phyloP scores from a whole-genome alignment of 2,797 vertebrate genomes.

The Erethizon dorsatum region DNA sequence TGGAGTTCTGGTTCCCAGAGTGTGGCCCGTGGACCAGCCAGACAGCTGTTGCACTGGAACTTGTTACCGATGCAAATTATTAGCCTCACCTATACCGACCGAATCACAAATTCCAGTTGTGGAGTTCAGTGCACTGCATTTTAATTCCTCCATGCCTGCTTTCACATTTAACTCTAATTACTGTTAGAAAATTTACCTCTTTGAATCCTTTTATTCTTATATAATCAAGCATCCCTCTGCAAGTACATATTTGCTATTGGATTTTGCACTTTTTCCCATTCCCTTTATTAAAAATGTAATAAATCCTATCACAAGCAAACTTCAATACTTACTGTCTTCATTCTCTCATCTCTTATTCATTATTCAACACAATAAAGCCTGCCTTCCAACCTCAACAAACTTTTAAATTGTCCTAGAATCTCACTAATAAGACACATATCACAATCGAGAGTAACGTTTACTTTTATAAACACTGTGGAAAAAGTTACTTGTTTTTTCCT shows the following conservation, averaged over 20 bases:
- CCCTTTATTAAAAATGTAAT: constrained; percentile 4
- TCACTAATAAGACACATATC: background rate
- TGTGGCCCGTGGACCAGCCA: background rate
- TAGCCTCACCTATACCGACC: background rate
- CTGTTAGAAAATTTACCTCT: background rate
- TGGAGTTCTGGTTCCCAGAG: background rate
- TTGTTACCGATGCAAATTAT: background rate
- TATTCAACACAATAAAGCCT: background rate
- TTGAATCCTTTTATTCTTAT: background rate
- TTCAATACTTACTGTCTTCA: background rate
- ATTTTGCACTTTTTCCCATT: background rate
- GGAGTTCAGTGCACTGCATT: background rate
- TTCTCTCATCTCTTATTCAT: background rate
- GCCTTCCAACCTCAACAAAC: background rate
- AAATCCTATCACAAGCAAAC: background rate
- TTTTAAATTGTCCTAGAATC: background rate
- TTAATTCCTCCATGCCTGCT: background rate
- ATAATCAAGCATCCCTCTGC: background rate
- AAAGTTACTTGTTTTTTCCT: background rate
- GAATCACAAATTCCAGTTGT: background rate
- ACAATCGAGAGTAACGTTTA: background rate
- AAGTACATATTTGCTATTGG: background rate
- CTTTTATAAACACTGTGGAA: background rate
- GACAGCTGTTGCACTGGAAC: background rate
- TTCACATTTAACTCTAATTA: background rate